These are phyloP conservation scores for Heteromurus nitidus DNA, from an alignment of 2,888 invertebrate species.

Conservation along the genomic window DNA sequence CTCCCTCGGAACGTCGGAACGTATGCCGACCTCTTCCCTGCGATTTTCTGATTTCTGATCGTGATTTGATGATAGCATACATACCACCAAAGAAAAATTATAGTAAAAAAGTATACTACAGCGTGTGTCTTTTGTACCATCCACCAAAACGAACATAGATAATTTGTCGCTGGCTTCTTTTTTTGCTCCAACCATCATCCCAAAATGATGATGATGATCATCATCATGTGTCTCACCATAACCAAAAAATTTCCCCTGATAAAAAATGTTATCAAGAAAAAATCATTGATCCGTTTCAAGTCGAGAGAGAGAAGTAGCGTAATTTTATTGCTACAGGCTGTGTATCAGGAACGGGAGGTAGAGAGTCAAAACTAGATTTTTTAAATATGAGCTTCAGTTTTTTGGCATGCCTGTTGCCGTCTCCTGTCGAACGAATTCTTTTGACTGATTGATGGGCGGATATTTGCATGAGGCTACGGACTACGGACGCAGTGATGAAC, in stretches of 20 bases:
- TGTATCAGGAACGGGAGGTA: conserved; percentile 19
- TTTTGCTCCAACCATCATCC: background rate
- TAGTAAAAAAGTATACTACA: background rate
- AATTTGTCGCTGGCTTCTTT: conserved; percentile 54
- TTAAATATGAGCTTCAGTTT: conserved; percentile 7
- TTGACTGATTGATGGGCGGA: conserved; percentile 62
- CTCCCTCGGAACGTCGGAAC: too few relatives aligned
- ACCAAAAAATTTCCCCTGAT: too few relatives aligned
- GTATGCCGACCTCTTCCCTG: conserved; percentile 14
- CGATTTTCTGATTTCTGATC: conserved; percentile 20
- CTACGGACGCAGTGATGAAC: conserved; percentile 2
- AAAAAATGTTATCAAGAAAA: conserved; percentile 30
- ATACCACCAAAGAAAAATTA: conserved; percentile 12
- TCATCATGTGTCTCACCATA: too few relatives aligned
- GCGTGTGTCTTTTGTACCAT: background rate
- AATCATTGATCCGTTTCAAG: conserved; percentile 53
- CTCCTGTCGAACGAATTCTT: conserved; percentile 25
- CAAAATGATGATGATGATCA: conserved; percentile 26
- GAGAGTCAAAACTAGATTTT: conserved; percentile 49
- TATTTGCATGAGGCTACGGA: conserved; percentile 53
- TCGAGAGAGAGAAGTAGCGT: conserved; percentile 33
- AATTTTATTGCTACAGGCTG: conserved; percentile 38
- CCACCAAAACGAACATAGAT: conserved; percentile 18
- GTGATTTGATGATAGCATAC: conserved; percentile 50
- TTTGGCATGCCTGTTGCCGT: conserved; percentile 3